Conservation (phyloP, 2,888 invertebrate genomes). For the Amiota mariae region DNA sequence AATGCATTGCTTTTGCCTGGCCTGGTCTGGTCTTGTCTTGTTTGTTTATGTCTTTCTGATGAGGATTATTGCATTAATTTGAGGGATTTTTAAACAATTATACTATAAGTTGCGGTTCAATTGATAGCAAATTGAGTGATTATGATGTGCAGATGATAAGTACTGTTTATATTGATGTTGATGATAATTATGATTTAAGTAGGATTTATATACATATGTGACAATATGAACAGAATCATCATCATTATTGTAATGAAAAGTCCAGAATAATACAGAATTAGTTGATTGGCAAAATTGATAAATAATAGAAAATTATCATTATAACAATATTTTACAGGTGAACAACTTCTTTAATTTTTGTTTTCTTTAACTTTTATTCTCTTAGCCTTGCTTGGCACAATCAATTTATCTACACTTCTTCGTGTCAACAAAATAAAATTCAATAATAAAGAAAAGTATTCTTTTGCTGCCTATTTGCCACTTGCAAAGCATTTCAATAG, state of each 20-base stretch:
- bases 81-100: constrained; percentile 51
- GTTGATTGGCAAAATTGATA: too few relatives aligned
- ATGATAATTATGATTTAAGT: too few relatives aligned
- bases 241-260: too few relatives aligned
- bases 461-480: constrained; percentile 16
- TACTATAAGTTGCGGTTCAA: constrained; percentile 44
- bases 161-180: neutral
- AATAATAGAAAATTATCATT: too few relatives aligned
- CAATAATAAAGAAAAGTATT: neutral
- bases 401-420: neutral
- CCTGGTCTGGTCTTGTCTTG: neutral
- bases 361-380: constrained; percentile 6
- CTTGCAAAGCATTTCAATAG: constrained; percentile 1
- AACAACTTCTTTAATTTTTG: neutral
- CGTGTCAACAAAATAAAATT: neutral
- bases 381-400: neutral
- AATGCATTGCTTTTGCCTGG: neutral
- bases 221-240: too few relatives aligned
- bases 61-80: constrained; percentile 40
- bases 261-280: too few relatives aligned
- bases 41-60: constrained; percentile 27
- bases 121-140: constrained; percentile 52
- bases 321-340: neutral
- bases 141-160: constrained; percentile 34
- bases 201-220: too few relatives aligned